Conservation (phyloP, 2,113 vertebrate species). For the Tympanuchus pallidicinctus region DNA sequence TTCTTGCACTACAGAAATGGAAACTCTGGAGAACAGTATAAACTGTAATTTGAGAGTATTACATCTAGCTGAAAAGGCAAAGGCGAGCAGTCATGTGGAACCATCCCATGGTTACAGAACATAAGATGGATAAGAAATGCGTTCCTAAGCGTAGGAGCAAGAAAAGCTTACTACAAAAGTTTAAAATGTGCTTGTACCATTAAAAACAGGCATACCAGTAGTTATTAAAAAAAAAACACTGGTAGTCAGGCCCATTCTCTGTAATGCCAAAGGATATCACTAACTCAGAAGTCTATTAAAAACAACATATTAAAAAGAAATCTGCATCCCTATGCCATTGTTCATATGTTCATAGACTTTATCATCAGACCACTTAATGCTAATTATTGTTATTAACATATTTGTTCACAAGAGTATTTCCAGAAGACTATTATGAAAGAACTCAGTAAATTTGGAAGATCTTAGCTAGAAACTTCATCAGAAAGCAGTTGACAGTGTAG, state of each 20-base stretch:
- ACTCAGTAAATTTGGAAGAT: not conserved
- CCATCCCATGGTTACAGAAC: not conserved
- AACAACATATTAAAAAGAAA: fast-evolving
- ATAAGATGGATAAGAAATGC: not conserved
- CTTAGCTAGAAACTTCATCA: not conserved
- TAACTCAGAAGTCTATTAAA: not conserved
- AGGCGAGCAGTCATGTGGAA: not conserved
- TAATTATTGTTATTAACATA: not conserved
- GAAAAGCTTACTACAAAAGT: not conserved
- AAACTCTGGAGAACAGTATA: not conserved
- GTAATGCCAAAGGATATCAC: not conserved
- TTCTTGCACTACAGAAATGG: not conserved
- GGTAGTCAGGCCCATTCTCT: not conserved
- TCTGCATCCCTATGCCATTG: fast-evolving
- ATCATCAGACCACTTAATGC: not conserved
- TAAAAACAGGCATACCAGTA: not conserved
- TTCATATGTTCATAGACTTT: not conserved
- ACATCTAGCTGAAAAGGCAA: not conserved
- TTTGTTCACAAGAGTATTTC: not conserved
- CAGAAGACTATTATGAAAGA: not conserved
- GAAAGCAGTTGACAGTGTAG: not conserved
- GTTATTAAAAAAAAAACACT: not conserved
- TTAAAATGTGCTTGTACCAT: not conserved
- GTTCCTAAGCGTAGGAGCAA: not conserved
- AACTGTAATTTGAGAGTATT: not conserved